Evolutionary conservation across 53 echinoderm and acorn worm species (phyloP), one percentile per base, ranked within the genome.

Genomic region (Zoroaster sp.): DNA sequence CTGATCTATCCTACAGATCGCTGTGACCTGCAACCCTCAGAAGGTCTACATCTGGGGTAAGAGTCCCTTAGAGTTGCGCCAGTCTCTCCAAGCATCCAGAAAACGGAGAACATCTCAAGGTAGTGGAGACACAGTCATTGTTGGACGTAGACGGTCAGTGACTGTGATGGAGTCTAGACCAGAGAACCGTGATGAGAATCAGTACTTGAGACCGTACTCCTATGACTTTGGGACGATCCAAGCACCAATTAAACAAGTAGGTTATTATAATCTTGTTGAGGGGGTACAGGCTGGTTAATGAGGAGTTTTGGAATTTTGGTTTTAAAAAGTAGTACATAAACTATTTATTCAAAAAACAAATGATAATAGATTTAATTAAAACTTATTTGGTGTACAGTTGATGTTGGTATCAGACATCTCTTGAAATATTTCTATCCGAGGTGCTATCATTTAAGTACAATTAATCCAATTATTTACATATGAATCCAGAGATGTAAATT

Each of bases 11-110:
- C n/a, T 49, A 34, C 79, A 93, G 93, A 87, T 95, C 69, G 95
- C 93, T 37, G 91, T 95, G 42, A 95, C 95, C 18, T 68, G 85
- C 70, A 86, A 80, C 42, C 94, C 96, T n/a, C 91, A 95, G 76
- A 94, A 78, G 88, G 88, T 97, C 46, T 97, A 91, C 89, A 89
- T 90, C 34, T 97, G 98, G 98, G 98, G 98, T 20, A 92, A 92
- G 80, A 94, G 95, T 52, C 97, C 97, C 17, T 88, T 91, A 25
- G 94, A 92, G 54, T 88, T 97, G 47, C 70, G 94, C 23, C 94
- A 94, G 41, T 87, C 89, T 20, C 88, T 95, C 20, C 95, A 95
- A 89, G 71, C 89, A 6, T 89, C 91, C 59, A 79, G 93, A 30
- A 93, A 93, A 63, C 80, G 93, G 5, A 91, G 88, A 66, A 73